Evolutionary conservation across 2,113 vertebrate species (phyloP), one percentile per base, ranked within the genome.

Genomic region (Chamaea fasciata): DNA sequence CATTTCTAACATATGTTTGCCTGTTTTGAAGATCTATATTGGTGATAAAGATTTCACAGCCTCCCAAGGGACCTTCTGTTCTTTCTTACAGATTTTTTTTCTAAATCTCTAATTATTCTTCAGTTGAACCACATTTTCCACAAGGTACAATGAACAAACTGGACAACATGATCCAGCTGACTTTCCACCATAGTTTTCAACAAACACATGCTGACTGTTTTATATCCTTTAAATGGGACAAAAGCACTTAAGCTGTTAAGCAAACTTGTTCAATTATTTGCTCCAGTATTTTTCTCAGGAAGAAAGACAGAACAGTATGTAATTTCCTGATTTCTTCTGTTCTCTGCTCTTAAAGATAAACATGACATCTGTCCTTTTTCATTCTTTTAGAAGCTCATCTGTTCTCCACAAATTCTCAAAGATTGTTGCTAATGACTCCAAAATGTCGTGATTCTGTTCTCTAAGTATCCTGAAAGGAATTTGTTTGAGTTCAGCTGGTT

Each of bases 21-120:
- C 94, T 97, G 95, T 96, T 97, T 96, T 95, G 96, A 95, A 97
- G 95, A 94, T 96, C 96, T 97, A 97, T 97, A 97, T 97, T 96
- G 96, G 96, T 95, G 95, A 94, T 97, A 97, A 96, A 97, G 95
- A 95, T 97, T 97, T 97, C 96, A 96, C 96, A 97, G 96, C 96
- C 96, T 97, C 94, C 90, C 83, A 89, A 96, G 91, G 73, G 95
- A 96, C 96, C 96, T 97, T 97, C 95, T 97, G 96, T 97, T 97
- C 96, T 92, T 94, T 85, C 94, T 96, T 94, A 89, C 92, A 89
- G 90, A 83, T 89, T 94, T 96, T 96, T 96, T 97, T 94, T 88
- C 86, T 92, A 95, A 89, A 92, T 83, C 95, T 95, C 89, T 97
- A 97, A 97, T 97, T 97, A 97, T 96, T 96, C 96, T 86, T 97